Percentiles rank a stretch among this genome's conserved stretches.
Conservation (phyloP, 2,797 vertebrate genomes). For the Sarcoramphus papa region DNA sequence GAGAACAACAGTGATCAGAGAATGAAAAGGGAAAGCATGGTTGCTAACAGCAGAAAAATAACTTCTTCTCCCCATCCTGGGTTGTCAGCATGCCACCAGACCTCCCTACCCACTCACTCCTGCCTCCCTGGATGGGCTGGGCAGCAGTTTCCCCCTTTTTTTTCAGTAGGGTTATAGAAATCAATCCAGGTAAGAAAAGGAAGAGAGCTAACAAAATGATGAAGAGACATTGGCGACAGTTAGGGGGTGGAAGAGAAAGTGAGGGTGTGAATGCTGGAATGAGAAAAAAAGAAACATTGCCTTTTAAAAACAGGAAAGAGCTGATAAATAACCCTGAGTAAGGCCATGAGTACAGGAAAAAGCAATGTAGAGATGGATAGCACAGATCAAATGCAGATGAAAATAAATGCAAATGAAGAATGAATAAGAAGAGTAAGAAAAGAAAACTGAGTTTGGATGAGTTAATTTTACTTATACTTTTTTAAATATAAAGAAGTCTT, state of each 20-base stretch:
- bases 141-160: not conserved
- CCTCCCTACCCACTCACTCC: not conserved
- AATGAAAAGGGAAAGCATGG: not conserved
- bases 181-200: not conserved
- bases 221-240: not conserved
- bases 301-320: not conserved
- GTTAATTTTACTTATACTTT: not conserved
- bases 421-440: not conserved
- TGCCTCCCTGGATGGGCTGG: not conserved
- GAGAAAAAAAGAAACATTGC: not conserved
- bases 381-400: not conserved
- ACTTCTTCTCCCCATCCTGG: not conserved
- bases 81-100: not conserved
- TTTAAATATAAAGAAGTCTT: not conserved
- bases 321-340: not conserved
- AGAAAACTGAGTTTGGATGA: not conserved
- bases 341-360: not conserved
- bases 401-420: conserved; percentile 2
- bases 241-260: not conserved
- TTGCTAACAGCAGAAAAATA: not conserved
- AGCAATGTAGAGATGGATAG: not conserved
- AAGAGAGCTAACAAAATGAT: not conserved
- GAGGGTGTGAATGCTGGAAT: not conserved
- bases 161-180: not conserved
- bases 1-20: not conserved